Conservation (phyloP, 2,797 vertebrate species). For the Scyliorhinus canicula region DNA sequence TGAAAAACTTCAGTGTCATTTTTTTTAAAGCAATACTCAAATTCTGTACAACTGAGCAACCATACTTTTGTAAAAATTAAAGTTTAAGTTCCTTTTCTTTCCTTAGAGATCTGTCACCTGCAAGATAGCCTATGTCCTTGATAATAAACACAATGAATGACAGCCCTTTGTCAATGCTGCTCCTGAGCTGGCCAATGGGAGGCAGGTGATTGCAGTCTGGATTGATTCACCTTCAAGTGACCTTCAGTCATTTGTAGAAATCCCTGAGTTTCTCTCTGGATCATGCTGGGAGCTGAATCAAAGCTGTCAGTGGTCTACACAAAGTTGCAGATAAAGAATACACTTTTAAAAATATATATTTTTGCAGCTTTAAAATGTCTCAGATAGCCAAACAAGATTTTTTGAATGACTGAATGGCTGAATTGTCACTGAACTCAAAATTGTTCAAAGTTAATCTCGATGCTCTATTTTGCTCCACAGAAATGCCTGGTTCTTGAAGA, state of each 20-base stretch:
- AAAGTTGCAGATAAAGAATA: not conserved
- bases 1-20: too few relatives aligned
- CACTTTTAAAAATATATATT: not conserved
- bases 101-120: not conserved
- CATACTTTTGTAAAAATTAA: not conserved
- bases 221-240: not conserved
- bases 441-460: not conserved
- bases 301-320: not conserved
- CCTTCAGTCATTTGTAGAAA: not conserved
- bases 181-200: not conserved
- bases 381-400: not conserved
- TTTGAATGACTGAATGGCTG: not conserved
- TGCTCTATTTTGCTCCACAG: not conserved
- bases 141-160: not conserved
- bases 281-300: not conserved
- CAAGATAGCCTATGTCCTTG: not conserved
- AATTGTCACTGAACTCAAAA: not conserved
- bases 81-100: not conserved
- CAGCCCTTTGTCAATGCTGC: not conserved
- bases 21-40: too few relatives aligned
- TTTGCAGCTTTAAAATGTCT: not conserved
- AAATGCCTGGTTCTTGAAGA: not conserved
- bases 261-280: not conserved
- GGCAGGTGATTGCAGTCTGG: not conserved
- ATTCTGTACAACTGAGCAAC: too few relatives aligned